Conservation (phyloP, 2,113 vertebrate genomes). For the Ciconia maguari region DNA sequence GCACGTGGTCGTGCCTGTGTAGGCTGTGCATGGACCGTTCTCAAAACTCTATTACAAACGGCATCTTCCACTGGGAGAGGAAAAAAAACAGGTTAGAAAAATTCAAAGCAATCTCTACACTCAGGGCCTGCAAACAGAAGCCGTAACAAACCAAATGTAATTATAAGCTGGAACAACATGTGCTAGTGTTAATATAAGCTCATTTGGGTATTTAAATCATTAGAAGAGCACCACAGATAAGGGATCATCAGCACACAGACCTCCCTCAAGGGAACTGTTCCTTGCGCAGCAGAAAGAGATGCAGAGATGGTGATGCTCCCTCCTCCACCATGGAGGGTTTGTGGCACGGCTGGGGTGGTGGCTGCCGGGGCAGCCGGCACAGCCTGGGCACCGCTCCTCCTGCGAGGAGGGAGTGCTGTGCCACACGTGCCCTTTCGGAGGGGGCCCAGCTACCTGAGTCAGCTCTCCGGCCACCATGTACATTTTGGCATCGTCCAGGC, state of each 20-base stretch:
- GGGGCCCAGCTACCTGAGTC: not conserved
- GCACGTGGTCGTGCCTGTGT: not conserved
- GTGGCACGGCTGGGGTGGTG: not conserved
- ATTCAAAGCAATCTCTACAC: not conserved
- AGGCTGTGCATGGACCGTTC: not conserved
- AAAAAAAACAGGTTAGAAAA: not conserved
- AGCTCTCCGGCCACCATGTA: not conserved
- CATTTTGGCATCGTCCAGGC: not conserved
- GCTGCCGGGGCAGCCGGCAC: not conserved
- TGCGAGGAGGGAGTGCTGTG: fast-evolving
- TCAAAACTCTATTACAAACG: not conserved
- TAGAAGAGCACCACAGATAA: not conserved
- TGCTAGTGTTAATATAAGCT: not conserved
- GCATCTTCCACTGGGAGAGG: not conserved
- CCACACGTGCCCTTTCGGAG: fast-evolving
- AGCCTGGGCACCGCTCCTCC: not conserved
- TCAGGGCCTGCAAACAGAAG: not conserved
- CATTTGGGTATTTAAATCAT: not conserved
- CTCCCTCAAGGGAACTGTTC: not conserved
- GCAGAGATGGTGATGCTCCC: fast-evolving
- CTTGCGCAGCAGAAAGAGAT: not conserved
- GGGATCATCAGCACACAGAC: not conserved
- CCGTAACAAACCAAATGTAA: not conserved
- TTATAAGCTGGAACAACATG: not conserved
- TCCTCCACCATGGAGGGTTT: not conserved